A percentile compares a stretch with the other conserved stretches of the same genome.
Conservation (phyloP, 2,888 invertebrate species). For the Priocnemis perturbator region DNA sequence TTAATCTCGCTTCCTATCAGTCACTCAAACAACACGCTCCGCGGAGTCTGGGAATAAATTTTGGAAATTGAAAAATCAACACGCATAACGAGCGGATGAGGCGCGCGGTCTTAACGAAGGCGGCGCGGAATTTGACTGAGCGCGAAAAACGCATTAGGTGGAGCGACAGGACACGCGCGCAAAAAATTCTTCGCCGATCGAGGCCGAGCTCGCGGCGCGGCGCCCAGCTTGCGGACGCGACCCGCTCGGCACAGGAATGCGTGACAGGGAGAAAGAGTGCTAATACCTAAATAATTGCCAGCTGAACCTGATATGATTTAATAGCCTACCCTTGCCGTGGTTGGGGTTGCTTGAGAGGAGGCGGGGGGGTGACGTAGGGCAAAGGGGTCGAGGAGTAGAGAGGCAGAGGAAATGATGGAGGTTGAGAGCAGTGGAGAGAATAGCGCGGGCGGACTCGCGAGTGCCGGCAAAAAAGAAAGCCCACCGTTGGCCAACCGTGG, state of each 20-base stretch:
- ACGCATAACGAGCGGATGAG: too few relatives aligned
- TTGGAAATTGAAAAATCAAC: too few relatives aligned
- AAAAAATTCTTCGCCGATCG: conserved; percentile 32
- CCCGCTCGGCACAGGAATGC: conserved; percentile 37
- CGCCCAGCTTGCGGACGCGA: neutral
- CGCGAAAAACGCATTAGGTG: conserved; percentile 43
- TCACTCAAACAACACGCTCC: too few relatives aligned
- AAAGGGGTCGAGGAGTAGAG: conserved; percentile 7
- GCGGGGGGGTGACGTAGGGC: neutral
- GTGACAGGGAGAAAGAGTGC: conserved; percentile 53
- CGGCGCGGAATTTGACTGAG: conserved; percentile 27
- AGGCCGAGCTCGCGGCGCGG: conserved; percentile 12
- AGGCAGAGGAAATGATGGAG: conserved; percentile 11
- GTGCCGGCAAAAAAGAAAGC: conserved; percentile 42
- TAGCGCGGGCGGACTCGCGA: conserved; percentile 6
- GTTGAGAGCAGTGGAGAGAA: conserved; percentile 8
- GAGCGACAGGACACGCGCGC: conserved; percentile 19
- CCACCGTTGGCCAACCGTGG: conserved; percentile 41
- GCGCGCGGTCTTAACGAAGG: conserved; percentile 24
- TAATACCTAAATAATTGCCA: conserved; percentile 71
- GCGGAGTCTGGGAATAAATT: too few relatives aligned
- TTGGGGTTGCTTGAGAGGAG: neutral
- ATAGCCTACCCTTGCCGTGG: conserved; percentile 46
- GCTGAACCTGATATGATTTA: conserved; percentile 70
- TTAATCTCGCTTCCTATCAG: too few relatives aligned